Base-by-base conservation (phyloP, 2,797 vertebrate species). In the Anas georgica region DNA sequence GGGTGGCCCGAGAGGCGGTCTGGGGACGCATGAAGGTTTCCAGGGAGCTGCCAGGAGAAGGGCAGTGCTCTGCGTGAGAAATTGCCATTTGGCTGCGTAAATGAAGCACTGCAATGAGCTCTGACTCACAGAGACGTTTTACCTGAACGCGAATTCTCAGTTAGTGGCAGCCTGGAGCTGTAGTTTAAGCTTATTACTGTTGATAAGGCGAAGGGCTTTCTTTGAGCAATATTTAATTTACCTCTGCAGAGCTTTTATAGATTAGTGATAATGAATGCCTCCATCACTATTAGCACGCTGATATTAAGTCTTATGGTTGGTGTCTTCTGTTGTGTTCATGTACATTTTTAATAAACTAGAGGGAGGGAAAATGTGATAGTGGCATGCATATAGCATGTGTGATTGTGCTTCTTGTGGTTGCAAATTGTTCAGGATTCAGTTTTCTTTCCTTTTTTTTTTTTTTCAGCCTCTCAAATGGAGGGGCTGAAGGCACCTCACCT, bases 31-130 rank as follows among this genome's bases (percentile, higher is more conserved):
- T 1, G 8, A 26, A 63, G 33, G 5, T 77, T 88, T 35, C 33
- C 77, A 3, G 3, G 6, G 80, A 12, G 56, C 13, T 52, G 41
- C 13, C n/a, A 12, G 4, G 5, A 56, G 39, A 37, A 58, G 7
- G 20, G 15, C 31, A 8, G 16, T 33, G 16, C 10, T 62, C 12
- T 21, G 11, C 28, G 29, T 66, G 74, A 86, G 77, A 11, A 45
- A 5, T 43, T 1, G 4, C 1, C 1, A 0, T 7, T 3, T 1
- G n/a, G 46, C 25, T 60, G 17, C 2, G 0, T 17, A 13, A 74
- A 33, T 37, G 18, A 46, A 43, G 4, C 6, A 45, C 10, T 2
- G 13, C 12, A 7, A 7, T 0, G 2, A 35, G 7, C 7, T 33
- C 3, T 2, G 12, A 1, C 63, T 67, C 16, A 1, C 25, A 0